Evolutionary conservation across 1,140 invertebrate species (phyloP), one percentile per base, ranked within the genome.

Genomic region (Ips typographus): DNA sequence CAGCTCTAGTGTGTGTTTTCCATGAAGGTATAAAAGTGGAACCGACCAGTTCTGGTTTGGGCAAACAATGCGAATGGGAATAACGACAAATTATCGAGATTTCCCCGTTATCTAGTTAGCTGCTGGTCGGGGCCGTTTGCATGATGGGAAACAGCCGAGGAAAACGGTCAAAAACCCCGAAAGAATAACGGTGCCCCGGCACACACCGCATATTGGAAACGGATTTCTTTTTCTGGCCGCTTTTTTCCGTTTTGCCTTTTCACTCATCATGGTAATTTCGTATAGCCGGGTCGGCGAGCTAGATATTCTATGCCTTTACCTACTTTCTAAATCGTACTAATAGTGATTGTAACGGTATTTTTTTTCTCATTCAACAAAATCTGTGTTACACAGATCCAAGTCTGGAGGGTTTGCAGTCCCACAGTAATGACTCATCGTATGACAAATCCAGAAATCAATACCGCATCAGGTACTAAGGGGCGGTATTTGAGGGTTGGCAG

Each of bases 81-180:
- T 22, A 22, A 22, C 22, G 22, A 22, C 22, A 22, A 22, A 22
- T 22, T 22, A 22, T 22, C 22, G 22, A 22, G 22, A 22, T 22
- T 22, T 22, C 22, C 22, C 22, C 22, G 22, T 22, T 22, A 22
- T 22, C 22, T 22, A 22, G 22, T 22, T 22, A 22, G 22, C 22
- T 22, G 22, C 22, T 22, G 22, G 22, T 22, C 22, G 22, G 22
- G 22, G 22, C 22, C 22, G 22, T 22, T 22, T 22, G 22, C 22
- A 22, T 22, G 22, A 57, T 68, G 65, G 65, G 65, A 67, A 67
- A 67, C 37, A 51, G 44, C 55, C 55, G 43, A 60, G 65, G 65
- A 68, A 69, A 69, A 69, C 67, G 59, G 61, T 69, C 59, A 69
- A 69, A 69, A 63, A 69, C 61, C 67, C 56, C 60, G 51, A 63